These are phyloP conservation scores for Mimumesa dahlbomi DNA, from an alignment of 2,888 invertebrate genomes.

Conservation along the genomic window DNA sequence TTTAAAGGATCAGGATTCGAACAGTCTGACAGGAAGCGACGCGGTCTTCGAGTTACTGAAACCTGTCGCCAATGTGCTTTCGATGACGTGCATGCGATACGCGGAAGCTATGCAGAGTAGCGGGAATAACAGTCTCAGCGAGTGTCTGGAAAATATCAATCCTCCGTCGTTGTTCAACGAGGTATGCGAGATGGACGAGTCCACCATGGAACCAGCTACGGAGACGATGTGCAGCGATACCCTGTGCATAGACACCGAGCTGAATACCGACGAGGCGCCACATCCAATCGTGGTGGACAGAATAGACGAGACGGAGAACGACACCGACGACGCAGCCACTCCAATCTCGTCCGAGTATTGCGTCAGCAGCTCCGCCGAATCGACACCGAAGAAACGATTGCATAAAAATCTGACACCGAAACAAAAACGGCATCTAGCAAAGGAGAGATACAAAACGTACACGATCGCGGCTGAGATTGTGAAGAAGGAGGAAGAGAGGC, in stretches of 20 bases:
- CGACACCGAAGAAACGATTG: conserved; percentile 85
- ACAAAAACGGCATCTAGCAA: conserved; percentile 87
- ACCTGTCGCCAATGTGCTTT: conserved; percentile 82
- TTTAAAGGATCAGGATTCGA: conserved; percentile 79
- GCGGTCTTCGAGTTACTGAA: conserved; percentile 83
- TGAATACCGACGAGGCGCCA: conserved; percentile 78
- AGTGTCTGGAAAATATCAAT: conserved; percentile 85
- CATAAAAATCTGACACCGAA: conserved; percentile 86
- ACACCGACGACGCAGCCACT: conserved; percentile 84
- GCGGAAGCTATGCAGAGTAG: conserved; percentile 75
- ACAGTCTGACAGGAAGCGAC: conserved; percentile 77
- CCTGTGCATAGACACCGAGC: conserved; percentile 82
- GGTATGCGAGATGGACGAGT: conserved; percentile 83
- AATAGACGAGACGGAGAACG: conserved; percentile 81
- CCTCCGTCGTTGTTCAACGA: conserved; percentile 88
- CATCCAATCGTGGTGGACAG: conserved; percentile 47
- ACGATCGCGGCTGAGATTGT: conserved; percentile 86
- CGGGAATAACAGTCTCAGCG: conserved; percentile 82
- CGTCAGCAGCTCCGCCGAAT: conserved; percentile 86
- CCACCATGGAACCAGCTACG: conserved; percentile 76
- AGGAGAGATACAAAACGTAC: conserved; percentile 92
- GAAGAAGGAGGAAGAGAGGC: conserved; percentile 78
- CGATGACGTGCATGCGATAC: conserved; percentile 76
- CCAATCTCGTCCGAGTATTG: conserved; percentile 86
- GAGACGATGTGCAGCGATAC: conserved; percentile 81